Conservation (phyloP, 30 jellyfish, hydroid and myxozoan species). For the Aurelia sp. region DNA sequence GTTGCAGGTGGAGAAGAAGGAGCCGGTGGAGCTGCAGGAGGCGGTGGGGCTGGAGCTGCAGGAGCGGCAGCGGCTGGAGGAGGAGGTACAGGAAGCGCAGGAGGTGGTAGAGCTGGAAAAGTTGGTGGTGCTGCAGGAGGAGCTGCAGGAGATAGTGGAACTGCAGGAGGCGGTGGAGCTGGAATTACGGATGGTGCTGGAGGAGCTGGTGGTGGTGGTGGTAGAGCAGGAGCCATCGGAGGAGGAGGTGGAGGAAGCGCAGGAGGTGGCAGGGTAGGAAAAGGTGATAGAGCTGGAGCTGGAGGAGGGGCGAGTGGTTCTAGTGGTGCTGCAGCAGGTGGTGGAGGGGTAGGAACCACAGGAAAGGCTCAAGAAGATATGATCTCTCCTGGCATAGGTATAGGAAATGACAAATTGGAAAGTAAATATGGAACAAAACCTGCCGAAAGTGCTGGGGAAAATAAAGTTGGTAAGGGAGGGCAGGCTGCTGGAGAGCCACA, state of each 20-base stretch:
- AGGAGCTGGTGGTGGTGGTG: constrained; percentile 11
- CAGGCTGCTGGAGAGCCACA: background rate
- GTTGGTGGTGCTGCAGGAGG: constrained; percentile 23
- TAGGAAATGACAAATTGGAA: constrained; percentile 46
- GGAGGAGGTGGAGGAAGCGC: background rate
- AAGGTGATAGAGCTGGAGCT: background rate
- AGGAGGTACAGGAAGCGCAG: constrained; percentile 7
- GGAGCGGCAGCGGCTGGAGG: constrained; percentile 13
- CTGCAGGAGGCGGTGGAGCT: constrained; percentile 4
- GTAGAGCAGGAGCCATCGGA: background rate
- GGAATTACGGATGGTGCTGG: no score
- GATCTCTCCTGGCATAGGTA: constrained; percentile 54
- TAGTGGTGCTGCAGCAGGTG: constrained; percentile 1
- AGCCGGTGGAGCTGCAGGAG: constrained; percentile 4
- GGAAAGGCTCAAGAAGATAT: constrained; percentile 16
- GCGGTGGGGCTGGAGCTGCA: constrained; percentile 34
- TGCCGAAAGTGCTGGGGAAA: background rate
- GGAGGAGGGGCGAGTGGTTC: background rate
- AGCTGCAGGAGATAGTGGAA: constrained; percentile 16
- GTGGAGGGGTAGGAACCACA: background rate
- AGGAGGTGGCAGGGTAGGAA: constrained; percentile 14
- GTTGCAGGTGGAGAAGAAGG: background rate
- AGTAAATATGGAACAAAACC: constrained; percentile 15
- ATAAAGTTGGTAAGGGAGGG: background rate
- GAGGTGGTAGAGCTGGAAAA: constrained; percentile 34